phyloP scores from a whole-genome alignment of 1,140 invertebrate genomes.

The Zaprionus capensis region DNA sequence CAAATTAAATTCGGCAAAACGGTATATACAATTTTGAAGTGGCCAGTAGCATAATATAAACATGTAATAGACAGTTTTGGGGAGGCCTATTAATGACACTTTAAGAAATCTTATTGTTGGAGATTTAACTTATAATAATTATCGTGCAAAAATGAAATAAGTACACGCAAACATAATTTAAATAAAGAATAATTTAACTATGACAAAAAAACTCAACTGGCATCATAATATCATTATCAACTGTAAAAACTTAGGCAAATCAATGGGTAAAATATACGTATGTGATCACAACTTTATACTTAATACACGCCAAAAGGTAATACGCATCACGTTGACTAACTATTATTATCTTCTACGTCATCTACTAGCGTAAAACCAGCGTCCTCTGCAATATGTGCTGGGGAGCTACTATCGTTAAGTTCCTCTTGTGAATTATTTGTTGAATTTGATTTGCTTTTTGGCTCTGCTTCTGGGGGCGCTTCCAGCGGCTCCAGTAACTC shows the following conservation, averaged over 20 bases:
- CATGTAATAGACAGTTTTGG: slow-evolving; percentile 45
- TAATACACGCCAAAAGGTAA: slow-evolving; percentile 37
- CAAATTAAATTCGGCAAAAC: slow-evolving; percentile 60
- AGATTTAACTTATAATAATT: slow-evolving; percentile 79
- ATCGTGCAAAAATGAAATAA: slow-evolving; percentile 70
- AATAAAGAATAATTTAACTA: slow-evolving; percentile 76
- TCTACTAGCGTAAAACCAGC: slow-evolving; percentile 64
- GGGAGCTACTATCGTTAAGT: slow-evolving; percentile 41
- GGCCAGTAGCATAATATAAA: slow-evolving; percentile 53
- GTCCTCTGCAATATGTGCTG: slow-evolving; percentile 3
- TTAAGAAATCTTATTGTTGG: slow-evolving; percentile 76
- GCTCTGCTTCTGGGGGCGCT: slow-evolving; percentile 1
- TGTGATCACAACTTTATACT: slow-evolving; percentile 43
- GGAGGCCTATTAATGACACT: slow-evolving; percentile 59
- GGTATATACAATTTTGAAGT: slow-evolving; percentile 64
- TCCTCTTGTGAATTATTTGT: slow-evolving; percentile 13
- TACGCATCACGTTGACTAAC: not conserved
- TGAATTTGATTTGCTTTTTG: not conserved
- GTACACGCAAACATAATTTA: slow-evolving; percentile 75
- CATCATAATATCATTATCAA: slow-evolving; percentile 18
- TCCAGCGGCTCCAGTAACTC: slow-evolving; percentile 60
- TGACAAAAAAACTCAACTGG: slow-evolving; percentile 60
- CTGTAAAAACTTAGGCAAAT: slow-evolving; percentile 15
- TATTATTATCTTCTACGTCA: slow-evolving; percentile 38
- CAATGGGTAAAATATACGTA: slow-evolving; percentile 8